Base-by-base conservation (phyloP, 2,113 vertebrate genomes). In the Ia io region DNA sequence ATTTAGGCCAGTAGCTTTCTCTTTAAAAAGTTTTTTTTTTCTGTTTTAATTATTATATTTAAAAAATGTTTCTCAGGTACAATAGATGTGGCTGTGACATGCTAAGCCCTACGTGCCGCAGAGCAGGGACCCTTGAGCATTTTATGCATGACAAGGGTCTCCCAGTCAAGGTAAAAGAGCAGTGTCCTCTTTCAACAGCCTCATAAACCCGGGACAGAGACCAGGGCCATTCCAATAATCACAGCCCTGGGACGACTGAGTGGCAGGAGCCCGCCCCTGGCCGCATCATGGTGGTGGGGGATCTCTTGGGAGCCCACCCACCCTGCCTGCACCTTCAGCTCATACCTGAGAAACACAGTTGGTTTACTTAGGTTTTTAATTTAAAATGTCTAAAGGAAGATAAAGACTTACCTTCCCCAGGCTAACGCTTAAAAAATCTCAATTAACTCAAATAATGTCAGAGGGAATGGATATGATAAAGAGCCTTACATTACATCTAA, bases 371-470 rank as follows among this genome's bases (percentile, higher is more conserved):
- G 90, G 69, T 97, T 98, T 93, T 89, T 97, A 98, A 98, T 98
- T 98, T 98, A 98, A 98, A 96, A 98, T 98, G 98, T 99, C 99
- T 99, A 99, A 99, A 98, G 98, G 98, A 99, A 99, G 98, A 98
- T 99, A 98, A 98, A 98, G 98, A 99, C 99, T 99, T 99, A 99
- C 99, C 99, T 99, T 99, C 98, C 98, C 99, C 99, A 99, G 98
- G 98, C 99, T 99, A 99, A 99, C 53, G 98, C 98, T 99, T 99
- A 99, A 99, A 99, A 98, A 99, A 99, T 99, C 98, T 99, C 98
- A 99, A 98, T 99, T 99, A 99, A 99, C 98, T 99, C 98, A 98
- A 98, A 99, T 98, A 98, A 98, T 99, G 99, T 99, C 98, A 99
- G 98, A 98, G 98, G 98, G 98, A 98, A 99, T 99, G 99, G 98